Base-by-base conservation (phyloP, 2,888 invertebrate species). In the Drosophila subsilvestris region DNA sequence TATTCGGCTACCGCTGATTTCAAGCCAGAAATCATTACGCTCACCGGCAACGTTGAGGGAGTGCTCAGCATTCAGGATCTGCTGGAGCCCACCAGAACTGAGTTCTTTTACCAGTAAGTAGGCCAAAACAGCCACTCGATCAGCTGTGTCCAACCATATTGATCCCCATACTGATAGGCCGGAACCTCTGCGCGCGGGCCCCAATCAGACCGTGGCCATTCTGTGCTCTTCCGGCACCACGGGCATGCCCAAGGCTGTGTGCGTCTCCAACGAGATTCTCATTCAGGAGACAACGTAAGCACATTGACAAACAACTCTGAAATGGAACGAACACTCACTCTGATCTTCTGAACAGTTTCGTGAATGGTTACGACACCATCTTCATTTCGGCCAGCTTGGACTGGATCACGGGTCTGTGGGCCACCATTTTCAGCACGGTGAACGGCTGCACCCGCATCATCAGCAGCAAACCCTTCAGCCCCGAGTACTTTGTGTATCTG, bases 181-280 rank as follows among this genome's bases (percentile, higher is more conserved):
- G 3, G 50, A 72, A 3, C 47, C 67, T 0, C 49, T 83, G 45
- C 17, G 53, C 7, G 48, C 61, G 2, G 82, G 82, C 44, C 74
- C 74, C 5, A 74, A 75, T n/a, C 80, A 86, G 48, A 75, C 78
- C 1, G 56, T 80, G 22, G 78, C 75, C 5, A 88, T 90, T 54
- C 51, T 89, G 4, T 82, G 85, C 17, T 88, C 89, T 2, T 88
- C 89, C 0, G 90, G 90, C 5, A 84, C 89, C 17, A 88, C 85
- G 0, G 87, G 89, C 17, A 18, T 79, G 25, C 83, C 88, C 7
- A 90, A 90, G 62, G 86, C 85, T 37, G 82, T 89, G 32, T 76
- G 76, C 27, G 47, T 88, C 9, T 71, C 80, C 10, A 82, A 83
- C 48, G 42, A 74, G 42, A 70, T 76, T 32, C 25, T 79, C 3